Base-by-base conservation (phyloP, 2,888 invertebrate species). In the Gibbula magus region DNA sequence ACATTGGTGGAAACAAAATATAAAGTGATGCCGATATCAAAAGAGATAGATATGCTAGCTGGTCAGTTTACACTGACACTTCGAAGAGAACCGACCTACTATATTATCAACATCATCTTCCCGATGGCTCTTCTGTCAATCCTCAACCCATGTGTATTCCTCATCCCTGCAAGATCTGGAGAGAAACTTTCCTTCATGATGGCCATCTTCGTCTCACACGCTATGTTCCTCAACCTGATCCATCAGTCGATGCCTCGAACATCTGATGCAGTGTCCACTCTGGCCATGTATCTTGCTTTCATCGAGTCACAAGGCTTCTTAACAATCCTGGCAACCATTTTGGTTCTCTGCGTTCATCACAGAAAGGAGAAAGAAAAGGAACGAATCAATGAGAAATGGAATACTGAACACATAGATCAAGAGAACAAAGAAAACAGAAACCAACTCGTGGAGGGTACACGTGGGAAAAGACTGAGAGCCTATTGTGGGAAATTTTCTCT, bases 101-200 rank as follows among this genome's bases (percentile, higher is more conserved):
- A 39, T 39, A n/a, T 73, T n/a, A 73, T 73, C 45, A 73, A 73
- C 70, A 39, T 73, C n/a, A 73, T 73, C 10, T 73, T 73, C 39
- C 70, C 70, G 0, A 45, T 73, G 70, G 39, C 18, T 29, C 70
- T 73, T n/a, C 8, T 73, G 39, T 73, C 70, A 0, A 2, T 73
- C 45, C 77, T 75, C 22, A 51, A 75, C 75, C 29, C 75, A 10
- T 29, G 16, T 18, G 75, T 75, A 52, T 75, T 75, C 20, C 75
- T 75, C 0, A 18, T 75, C 18, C 75, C 75, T 20, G 53, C 75
- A 13, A 25, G 53, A 25, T 52, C 75, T 7, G 75, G 75, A 7
- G 75, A 75, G 53, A 75, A 75, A n/a, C 29, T 51, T 18, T 20
- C 10, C 22, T 75, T 52, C 29, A 20, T 75, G 1, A 75, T 75